Conservation (phyloP, 2,888 invertebrate species). For the Tanypteryx hageni region DNA sequence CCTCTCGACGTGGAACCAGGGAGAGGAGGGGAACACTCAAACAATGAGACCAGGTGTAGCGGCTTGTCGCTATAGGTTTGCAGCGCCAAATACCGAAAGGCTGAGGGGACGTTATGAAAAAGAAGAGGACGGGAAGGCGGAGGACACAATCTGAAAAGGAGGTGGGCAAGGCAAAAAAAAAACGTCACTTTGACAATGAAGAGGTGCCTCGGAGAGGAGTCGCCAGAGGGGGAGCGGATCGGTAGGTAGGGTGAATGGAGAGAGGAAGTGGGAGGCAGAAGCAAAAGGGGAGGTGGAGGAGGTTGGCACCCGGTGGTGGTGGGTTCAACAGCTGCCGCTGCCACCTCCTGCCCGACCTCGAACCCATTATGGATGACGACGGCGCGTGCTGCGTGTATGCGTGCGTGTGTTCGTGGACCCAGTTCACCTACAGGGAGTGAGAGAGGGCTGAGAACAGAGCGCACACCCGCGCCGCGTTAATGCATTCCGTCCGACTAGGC, state of each 20-base stretch:
- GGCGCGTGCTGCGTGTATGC: not conserved
- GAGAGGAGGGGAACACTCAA: not conserved
- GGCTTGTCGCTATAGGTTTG: not conserved
- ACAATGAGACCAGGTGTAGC: not conserved
- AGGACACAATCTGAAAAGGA: not conserved
- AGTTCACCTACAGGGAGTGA: not conserved
- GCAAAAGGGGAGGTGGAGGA: not conserved
- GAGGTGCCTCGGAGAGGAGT: not conserved
- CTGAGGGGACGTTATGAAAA: not conserved
- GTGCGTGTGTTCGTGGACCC: not conserved
- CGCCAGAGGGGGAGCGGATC: not conserved
- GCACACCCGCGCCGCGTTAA: not conserved
- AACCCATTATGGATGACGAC: not conserved
- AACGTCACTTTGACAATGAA: not conserved
- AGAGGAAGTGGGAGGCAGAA: slow-evolving; percentile 21
- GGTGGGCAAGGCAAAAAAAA: not conserved
- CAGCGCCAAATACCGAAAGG: not conserved
- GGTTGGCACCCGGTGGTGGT: not conserved
- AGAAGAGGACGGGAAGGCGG: no score
- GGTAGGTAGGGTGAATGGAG: not conserved
- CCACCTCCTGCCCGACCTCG: not conserved
- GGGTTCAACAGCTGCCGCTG: not conserved
- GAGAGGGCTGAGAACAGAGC: not conserved
- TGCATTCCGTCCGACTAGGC: not conserved
- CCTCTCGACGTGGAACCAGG: not conserved